A percentile compares a stretch with the other conserved stretches of the same genome.
phyloP scores from a whole-genome alignment of 1,140 invertebrate species.

The Penaeus chinensis region DNA sequence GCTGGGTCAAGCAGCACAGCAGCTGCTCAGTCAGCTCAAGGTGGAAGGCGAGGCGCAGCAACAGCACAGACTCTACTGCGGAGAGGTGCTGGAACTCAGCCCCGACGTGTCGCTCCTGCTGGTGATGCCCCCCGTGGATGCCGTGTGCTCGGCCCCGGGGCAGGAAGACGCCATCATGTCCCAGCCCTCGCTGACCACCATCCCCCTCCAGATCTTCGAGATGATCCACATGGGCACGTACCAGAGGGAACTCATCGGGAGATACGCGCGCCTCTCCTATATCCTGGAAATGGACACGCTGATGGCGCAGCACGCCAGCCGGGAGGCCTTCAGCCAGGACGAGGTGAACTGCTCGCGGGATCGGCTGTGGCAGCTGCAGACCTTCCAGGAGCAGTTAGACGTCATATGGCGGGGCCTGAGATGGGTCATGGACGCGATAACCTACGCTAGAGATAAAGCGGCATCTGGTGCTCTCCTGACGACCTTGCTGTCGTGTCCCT shows the following conservation, averaged over 20 bases:
- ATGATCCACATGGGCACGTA: constrained; percentile 94
- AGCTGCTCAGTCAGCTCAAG: constrained; percentile 44
- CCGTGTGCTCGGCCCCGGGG: constrained; percentile 85
- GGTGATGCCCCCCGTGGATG: constrained; percentile 88
- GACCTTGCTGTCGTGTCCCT: constrained; percentile 61
- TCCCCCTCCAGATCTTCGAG: constrained; percentile 75
- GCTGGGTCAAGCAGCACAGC: constrained; percentile 69
- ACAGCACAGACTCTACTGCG: constrained; percentile 78
- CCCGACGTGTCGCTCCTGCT: constrained; percentile 89
- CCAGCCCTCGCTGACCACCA: constrained; percentile 52
- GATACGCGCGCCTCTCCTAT: constrained; percentile 90
- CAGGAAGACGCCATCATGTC: constrained; percentile 69
- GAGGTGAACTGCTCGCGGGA: constrained; percentile 89
- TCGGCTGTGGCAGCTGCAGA: constrained; percentile 82
- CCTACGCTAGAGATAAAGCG: constrained; percentile 86
- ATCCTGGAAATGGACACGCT: constrained; percentile 92
- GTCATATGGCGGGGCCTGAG: constrained; percentile 90
- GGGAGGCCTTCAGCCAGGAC: constrained; percentile 91
- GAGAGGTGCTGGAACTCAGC: constrained; percentile 91
- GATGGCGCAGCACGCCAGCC: constrained; percentile 88
- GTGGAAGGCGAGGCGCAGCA: constrained; percentile 53
- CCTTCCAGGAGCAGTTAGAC: constrained; percentile 84
- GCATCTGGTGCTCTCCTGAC: constrained; percentile 53
- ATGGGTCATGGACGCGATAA: constrained; percentile 95
- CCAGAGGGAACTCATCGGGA: constrained; percentile 85